Evolutionary conservation across 2,797 vertebrate genomes (phyloP).

Genomic region (Oryzias dopingdopingensis): DNA sequence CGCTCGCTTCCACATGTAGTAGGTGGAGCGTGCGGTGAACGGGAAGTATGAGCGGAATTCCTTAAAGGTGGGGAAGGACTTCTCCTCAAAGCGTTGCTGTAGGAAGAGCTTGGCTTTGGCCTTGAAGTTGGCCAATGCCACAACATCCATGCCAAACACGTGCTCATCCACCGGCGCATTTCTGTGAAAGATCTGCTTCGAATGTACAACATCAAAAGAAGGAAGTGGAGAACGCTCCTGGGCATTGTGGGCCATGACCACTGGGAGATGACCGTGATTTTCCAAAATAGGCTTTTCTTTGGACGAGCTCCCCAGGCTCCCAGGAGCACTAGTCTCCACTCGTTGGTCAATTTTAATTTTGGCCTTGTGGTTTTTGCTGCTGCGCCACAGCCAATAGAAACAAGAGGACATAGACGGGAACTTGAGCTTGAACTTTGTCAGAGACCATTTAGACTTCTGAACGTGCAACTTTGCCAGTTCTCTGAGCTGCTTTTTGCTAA

Average conservation of each 20-base stretch:
- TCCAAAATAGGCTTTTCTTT: constrained; percentile 19
- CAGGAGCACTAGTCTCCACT: constrained; percentile 14
- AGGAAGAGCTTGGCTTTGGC: constrained; percentile 94
- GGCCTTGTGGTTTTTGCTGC: constrained; percentile 46
- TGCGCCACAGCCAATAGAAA: constrained; percentile 90
- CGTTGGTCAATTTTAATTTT: constrained; percentile 28
- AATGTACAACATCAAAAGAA: constrained; percentile 34
- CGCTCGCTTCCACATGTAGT: constrained; percentile 98
- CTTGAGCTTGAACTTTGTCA: constrained; percentile 88
- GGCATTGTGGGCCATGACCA: constrained; percentile 34
- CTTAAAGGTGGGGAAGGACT: constrained; percentile 93
- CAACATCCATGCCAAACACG: constrained; percentile 87
- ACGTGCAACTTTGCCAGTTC: constrained; percentile 81
- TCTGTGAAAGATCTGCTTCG: constrained; percentile 47
- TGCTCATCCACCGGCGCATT: constrained; percentile 67
- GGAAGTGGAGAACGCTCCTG: constrained; percentile 22
- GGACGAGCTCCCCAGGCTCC: not conserved
- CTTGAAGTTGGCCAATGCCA: constrained; percentile 90
- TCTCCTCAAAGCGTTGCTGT: constrained; percentile 91
- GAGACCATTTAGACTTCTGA: constrained; percentile 79
- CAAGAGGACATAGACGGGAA: constrained; percentile 85
- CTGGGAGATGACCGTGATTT: constrained; percentile 15
- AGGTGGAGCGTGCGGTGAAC: constrained; percentile 91
- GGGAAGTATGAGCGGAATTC: constrained; percentile 93
- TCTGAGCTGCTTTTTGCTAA: constrained; percentile 83